Evolutionary conservation across 1,140 invertebrate species (phyloP).

Genomic region (Orius laevigatus): DNA sequence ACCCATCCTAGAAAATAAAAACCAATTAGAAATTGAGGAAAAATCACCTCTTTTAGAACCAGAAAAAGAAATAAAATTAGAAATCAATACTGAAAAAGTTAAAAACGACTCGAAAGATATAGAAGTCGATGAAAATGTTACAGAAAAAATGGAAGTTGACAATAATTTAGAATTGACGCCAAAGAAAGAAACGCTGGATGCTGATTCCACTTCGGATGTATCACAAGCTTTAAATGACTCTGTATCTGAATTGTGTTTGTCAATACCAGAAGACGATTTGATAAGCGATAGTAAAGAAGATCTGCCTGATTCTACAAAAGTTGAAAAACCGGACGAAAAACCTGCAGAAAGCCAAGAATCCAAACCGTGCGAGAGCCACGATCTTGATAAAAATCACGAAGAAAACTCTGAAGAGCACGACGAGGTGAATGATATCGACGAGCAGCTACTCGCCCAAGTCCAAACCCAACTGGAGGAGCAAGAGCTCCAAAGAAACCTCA

Average conservation of each 20-base stretch:
- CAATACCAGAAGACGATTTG: neutral
- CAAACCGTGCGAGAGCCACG: no score
- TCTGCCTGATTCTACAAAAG: constrained; percentile 4
- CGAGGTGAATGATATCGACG: no score
- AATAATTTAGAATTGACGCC: neutral
- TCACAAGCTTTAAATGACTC: constrained; percentile 7
- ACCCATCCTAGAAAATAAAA: neutral
- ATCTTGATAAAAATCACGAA: no score
- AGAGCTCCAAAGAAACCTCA: no score
- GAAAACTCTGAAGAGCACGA: no score
- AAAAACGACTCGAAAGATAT: neutral
- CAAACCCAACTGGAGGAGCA: no score
- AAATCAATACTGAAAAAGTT: neutral
- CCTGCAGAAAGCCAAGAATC: no score
- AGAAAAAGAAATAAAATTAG: neutral
- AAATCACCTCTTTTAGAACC: neutral
- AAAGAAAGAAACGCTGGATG: constrained; percentile 2
- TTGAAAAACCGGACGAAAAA: neutral
- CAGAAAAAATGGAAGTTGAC: neutral
- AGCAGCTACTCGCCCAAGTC: no score
- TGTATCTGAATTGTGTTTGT: constrained; percentile 3
- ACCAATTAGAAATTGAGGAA: neutral
- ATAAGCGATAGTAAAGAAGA: neutral
- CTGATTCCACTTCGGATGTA: constrained; percentile 8
- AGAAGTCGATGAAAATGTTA: neutral